These are phyloP conservation scores for Apostichopus parvimensis DNA, from an alignment of 35 echinoderm and acorn worm species.

Conservation along the genomic window DNA sequence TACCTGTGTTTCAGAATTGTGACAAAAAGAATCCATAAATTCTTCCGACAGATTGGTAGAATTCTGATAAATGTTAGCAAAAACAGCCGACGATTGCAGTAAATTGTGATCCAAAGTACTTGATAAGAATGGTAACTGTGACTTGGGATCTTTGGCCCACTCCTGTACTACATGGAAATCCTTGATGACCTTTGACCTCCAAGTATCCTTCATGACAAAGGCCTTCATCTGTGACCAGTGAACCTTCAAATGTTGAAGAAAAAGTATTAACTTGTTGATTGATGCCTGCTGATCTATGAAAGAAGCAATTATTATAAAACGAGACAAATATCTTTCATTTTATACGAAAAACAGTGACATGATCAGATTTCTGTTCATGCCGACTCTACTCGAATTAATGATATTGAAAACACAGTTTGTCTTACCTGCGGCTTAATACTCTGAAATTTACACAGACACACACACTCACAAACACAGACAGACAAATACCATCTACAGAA, in stretches of 20 bases:
- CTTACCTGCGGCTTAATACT: too few relatives aligned
- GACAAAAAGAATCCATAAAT: not conserved
- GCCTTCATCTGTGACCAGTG: not conserved
- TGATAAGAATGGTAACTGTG: not conserved
- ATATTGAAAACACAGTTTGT: too few relatives aligned
- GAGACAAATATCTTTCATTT: too few relatives aligned
- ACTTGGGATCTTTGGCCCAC: not conserved
- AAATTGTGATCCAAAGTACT: not conserved
- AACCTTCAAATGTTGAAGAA: not conserved
- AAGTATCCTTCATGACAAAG: not conserved
- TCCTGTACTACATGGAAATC: not conserved
- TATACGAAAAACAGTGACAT: too few relatives aligned
- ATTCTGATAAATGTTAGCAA: not conserved
- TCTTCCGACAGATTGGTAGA: not conserved
- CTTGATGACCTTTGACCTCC: not conserved
- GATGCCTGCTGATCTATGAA: not conserved
- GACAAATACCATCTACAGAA: not conserved
- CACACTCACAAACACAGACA: not conserved
- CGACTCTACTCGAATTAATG: too few relatives aligned
- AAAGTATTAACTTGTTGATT: not conserved
- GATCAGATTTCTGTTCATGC: too few relatives aligned
- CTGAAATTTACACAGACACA: too few relatives aligned
- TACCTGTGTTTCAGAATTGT: not conserved
- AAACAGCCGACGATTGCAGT: not conserved
- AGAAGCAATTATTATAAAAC: too few relatives aligned